Percentiles rank a stretch among this genome's conserved stretches.
phyloP scores from a whole-genome alignment of 2,113 vertebrate genomes.

The Felis chaus region DNA sequence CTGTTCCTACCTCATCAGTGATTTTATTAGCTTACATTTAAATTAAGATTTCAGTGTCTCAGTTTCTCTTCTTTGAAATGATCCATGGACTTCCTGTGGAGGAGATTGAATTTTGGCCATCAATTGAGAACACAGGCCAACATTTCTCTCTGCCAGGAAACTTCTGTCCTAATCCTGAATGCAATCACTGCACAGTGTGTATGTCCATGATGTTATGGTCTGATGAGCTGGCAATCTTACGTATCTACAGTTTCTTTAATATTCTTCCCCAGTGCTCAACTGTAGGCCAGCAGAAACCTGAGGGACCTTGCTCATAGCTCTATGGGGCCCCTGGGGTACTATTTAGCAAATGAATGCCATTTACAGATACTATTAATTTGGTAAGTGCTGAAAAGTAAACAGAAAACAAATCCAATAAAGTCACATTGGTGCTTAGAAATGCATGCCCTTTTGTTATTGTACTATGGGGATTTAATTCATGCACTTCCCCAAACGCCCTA shows the following conservation, averaged over 20 bases:
- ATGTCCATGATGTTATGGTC: neutral
- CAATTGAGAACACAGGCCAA: neutral
- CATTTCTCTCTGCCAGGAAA: neutral
- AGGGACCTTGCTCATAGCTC: neutral
- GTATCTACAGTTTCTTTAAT: neutral
- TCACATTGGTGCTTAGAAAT: neutral
- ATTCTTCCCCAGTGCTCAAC: neutral
- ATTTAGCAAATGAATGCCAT: neutral
- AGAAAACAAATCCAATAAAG: constrained; percentile 43
- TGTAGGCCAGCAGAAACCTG: neutral
- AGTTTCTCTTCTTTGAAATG: neutral
- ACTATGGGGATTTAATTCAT: neutral
- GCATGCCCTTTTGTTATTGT: neutral
- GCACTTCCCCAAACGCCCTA: neutral
- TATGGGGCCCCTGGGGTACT: neutral
- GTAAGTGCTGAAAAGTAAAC: constrained; percentile 16
- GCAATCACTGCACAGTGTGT: neutral
- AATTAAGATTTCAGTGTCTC: neutral
- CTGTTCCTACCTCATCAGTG: too few relatives aligned
- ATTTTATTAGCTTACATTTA: neutral
- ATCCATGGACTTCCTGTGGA: neutral
- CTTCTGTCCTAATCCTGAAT: neutral
- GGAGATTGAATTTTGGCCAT: neutral
- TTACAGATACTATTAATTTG: constrained; percentile 32
- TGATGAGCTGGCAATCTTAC: neutral